phyloP scores from a whole-genome alignment of 2,888 invertebrate genomes.

The Hyalella azteca region DNA sequence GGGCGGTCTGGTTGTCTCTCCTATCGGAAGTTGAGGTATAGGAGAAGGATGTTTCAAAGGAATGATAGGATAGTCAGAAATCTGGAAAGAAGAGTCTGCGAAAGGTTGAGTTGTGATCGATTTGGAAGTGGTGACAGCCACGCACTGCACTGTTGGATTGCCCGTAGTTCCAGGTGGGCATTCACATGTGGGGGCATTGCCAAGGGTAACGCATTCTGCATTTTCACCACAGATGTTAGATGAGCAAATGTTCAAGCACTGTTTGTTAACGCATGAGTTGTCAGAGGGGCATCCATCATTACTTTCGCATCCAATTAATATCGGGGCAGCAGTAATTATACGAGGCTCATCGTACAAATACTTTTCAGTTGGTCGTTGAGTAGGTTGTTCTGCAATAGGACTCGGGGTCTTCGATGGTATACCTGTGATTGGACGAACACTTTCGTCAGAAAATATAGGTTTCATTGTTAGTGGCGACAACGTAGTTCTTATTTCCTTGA shows the following conservation, averaged over 20 bases:
- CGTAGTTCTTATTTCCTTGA: constrained; percentile 38
- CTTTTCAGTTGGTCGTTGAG: background rate
- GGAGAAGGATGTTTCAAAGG: background rate
- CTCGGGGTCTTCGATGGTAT: constrained; percentile 28
- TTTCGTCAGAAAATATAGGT: background rate
- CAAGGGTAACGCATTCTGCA: constrained; percentile 72
- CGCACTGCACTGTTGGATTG: constrained; percentile 57
- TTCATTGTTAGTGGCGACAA: constrained; percentile 22
- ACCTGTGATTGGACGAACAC: constrained; percentile 38
- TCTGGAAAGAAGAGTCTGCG: background rate
- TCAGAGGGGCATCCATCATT: constrained; percentile 52
- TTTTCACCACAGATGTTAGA: constrained; percentile 77
- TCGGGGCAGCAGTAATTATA: constrained; percentile 58
- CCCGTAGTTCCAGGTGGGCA: constrained; percentile 60
- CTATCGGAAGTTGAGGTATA: constrained; percentile 14
- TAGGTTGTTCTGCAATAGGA: constrained; percentile 37
- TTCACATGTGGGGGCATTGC: constrained; percentile 65
- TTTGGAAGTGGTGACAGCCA: constrained; percentile 33
- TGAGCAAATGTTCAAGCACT: constrained; percentile 70
- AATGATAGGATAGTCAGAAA: background rate
- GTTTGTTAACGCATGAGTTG: constrained; percentile 47
- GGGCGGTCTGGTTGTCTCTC: constrained; percentile 20
- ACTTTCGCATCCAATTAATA: constrained; percentile 67
- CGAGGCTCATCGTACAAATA: constrained; percentile 37
- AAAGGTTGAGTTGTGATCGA: constrained; percentile 35